These are phyloP conservation scores for Hydra vulgaris DNA, from an alignment of 30 jellyfish, hydroid and myxozoan species.

Conservation along the genomic window DNA sequence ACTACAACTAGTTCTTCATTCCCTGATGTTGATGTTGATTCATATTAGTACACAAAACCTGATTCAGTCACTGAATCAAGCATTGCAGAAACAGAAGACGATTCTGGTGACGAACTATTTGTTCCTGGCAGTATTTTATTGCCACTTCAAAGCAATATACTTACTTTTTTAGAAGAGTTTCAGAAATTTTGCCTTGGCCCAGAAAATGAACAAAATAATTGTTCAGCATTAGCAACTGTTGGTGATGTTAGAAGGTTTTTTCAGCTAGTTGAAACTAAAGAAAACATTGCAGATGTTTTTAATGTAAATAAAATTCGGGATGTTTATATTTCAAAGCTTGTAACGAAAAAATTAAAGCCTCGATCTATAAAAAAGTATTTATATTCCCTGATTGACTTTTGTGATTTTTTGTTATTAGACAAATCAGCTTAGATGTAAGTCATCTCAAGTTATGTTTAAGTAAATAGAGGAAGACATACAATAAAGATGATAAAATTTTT, in stretches of 20 bases:
- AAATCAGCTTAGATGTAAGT: background rate
- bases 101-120: background rate
- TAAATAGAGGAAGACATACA: background rate
- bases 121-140: background rate
- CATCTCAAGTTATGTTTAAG: background rate
- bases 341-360: background rate
- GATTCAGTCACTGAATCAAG: background rate
- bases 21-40: too few species aligned
- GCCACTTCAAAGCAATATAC: background rate
- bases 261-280: background rate
- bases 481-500: background rate
- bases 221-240: background rate
- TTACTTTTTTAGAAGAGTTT: background rate
- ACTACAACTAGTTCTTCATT: background rate
- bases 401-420: slow-evolving; percentile 7
- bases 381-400: slow-evolving; percentile 10
- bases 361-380: slow-evolving; percentile 7
- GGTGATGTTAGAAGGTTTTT: background rate
- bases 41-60: background rate
- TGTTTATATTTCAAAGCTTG: background rate
- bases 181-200: background rate
- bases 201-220: background rate
- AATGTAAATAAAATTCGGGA: background rate
- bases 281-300: background rate
- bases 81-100: background rate